Base-by-base conservation (phyloP, 1,140 invertebrate genomes). In the Heliconius hewitsoni region DNA sequence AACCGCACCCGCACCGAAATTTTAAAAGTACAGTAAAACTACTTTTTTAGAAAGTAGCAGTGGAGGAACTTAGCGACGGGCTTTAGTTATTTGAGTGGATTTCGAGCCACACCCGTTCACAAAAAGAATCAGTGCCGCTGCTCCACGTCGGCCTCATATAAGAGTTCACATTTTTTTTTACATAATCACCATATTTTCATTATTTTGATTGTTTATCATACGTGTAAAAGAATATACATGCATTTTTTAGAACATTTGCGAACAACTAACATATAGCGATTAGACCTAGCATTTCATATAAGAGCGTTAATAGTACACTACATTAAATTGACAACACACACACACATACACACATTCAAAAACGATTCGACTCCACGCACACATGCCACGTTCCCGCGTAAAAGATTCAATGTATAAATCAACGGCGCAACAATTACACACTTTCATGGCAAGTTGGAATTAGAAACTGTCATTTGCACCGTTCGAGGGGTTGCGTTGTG, bases 401-500 rank as follows among this genome's bases (percentile, higher is more conserved):
- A 89, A 90, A 88, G 84, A 85, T 86, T 85, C 82, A 91, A 90
- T 92, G 87, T 93, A 94, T 94, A 94, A 94, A 94, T 94, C 91
- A 93, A 90, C 91, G 86, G 86, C 87, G 86, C 91, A 92, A 94
- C 93, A 93, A 94, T 94, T 94, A 93, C 91, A 93, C 93, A 95
- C 93, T 95, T 94, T 94, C 92, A 93, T 94, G 93, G 90, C 92
- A 94, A 94, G 90, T 93, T 93, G 90, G 93, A 95, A 95, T 95
- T 95, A 94, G 94, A 94, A 95, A 95, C 93, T 95, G 94, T 95
- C 94, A 95, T 95, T 95, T 94, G 93, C 94, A 94, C 90, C 90
- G 89, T 93, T 93, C 90, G 90, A 90, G 89, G 91, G 90, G 87
- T 82, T 81, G 86, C 85, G 82, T 81, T 75, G 55, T 57, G 50